Percentiles rank a stretch among this genome's conserved stretches.
These are phyloP conservation scores for Felis chaus DNA, from an alignment of 2,113 vertebrate genomes.

Conservation along the genomic window DNA sequence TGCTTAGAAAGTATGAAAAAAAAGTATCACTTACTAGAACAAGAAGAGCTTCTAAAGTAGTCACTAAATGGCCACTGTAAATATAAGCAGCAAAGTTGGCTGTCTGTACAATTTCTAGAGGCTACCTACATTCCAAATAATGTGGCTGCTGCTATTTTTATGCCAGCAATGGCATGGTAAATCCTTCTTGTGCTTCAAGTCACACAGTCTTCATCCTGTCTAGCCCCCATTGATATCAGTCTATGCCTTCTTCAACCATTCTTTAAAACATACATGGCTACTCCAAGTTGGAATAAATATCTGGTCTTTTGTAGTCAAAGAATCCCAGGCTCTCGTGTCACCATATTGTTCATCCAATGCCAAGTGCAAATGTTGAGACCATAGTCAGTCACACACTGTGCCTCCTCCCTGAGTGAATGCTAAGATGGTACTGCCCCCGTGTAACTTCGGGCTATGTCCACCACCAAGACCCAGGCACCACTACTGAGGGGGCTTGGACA, in stretches of 20 bases:
- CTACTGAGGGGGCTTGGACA: neutral
- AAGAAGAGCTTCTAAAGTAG: slow-evolving; percentile 88
- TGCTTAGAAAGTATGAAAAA: slow-evolving; percentile 92
- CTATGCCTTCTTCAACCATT: neutral
- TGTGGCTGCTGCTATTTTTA: neutral
- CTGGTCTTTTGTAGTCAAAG: neutral
- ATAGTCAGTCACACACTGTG: accelerated
- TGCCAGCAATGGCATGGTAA: neutral
- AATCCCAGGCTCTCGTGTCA: neutral
- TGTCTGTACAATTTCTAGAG: neutral
- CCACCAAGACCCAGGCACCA: neutral
- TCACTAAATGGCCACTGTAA: neutral
- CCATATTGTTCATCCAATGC: neutral
- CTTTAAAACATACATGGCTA: neutral
- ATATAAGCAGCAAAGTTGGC: neutral
- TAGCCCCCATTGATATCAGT: neutral
- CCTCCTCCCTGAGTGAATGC: neutral
- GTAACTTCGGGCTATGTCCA: neutral
- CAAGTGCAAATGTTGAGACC: neutral
- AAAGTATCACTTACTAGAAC: slow-evolving; percentile 92
- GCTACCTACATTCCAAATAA: neutral
- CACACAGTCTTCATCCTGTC: neutral
- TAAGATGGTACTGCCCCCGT: accelerated
- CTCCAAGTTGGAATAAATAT: neutral
- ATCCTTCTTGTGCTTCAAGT: neutral